A percentile compares a stretch with the other conserved stretches of the same genome.
Conservation (phyloP, 2,113 vertebrate genomes). For the Riparia riparia region DNA sequence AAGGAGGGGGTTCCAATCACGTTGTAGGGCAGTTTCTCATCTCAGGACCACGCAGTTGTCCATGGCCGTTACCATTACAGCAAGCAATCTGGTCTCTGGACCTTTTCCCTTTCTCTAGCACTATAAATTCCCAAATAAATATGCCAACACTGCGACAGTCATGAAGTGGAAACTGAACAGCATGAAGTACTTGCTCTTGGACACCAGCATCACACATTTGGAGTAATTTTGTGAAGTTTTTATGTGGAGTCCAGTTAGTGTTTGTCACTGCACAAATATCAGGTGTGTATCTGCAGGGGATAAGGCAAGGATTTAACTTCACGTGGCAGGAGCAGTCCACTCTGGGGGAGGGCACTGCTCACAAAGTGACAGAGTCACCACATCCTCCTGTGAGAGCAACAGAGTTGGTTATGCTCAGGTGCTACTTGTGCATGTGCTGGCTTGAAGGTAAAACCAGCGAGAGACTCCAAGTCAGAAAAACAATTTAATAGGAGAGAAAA, state of each 20-base stretch:
- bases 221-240: not conserved
- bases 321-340: not conserved
- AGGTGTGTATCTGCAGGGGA: not conserved
- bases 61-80: not conserved
- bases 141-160: not conserved
- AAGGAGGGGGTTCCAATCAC: not conserved
- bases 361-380: accelerated
- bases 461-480: too few species aligned
- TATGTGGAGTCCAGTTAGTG: not conserved
- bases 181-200: not conserved
- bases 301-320: not conserved
- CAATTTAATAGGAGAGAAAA: too few species aligned
- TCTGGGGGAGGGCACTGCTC: not conserved
- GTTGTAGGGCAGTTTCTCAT: not conserved
- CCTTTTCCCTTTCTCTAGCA: not conserved
- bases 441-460: too few species aligned
- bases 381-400: not conserved
- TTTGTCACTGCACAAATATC: not conserved
- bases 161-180: not conserved
- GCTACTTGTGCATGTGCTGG: not conserved
- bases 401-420: not conserved
- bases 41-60: not conserved
- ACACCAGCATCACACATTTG: not conserved
- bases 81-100: not conserved
- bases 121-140: not conserved